Evolutionary conservation across 2,113 vertebrate species (phyloP), one percentile per base, ranked within the genome.

Genomic region (Chloroceryle aenea): DNA sequence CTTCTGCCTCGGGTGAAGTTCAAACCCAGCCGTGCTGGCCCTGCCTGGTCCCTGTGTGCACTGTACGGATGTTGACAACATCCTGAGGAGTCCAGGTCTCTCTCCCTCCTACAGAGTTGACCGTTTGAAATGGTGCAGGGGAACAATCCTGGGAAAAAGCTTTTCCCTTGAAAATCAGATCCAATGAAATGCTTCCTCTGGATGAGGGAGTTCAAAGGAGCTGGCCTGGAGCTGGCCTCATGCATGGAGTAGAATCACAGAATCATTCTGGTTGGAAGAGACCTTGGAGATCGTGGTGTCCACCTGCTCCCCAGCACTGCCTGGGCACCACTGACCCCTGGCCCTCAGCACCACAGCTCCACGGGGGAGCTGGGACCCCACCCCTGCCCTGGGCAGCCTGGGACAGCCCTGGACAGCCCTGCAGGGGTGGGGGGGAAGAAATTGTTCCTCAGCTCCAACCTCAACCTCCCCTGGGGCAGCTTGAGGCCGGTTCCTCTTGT

Each of bases 171-270:
- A 36, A 64, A 59, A 53, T 4, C 38, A 25, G 67, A 47, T 20
- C 0, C 6, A 1, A 27, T 56, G 36, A 17, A 3, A 0, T 1
- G 13, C 34, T 30, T 66, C 43, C n/a, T 14, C 0, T 1, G 8
- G 4, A 29, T 7, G 5, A 32, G 43, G 55, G 43, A 23, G 62
- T 30, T 23, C 26, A 7, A 16, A 50, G 78, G 79, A 56, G 76
- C 77, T 36, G 23, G 2, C 23, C 4, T 74, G 50, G 20, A 52
- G 26, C 26, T 53, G 50, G 23, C 25, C 50, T 26, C 5, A 1
- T 1, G 20, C 5, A 1, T 5, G 13, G 12, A 40, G 56, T 8
- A 2, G 42, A n/a, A 42, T 29, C 15, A 14, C 27, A 29, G 52
- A 53, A 53, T 53, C 5, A 15, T 53, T 53, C 29, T 17, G 27